phyloP scores from a whole-genome alignment of 2,888 invertebrate species.

The Apocheima hispidaria region DNA sequence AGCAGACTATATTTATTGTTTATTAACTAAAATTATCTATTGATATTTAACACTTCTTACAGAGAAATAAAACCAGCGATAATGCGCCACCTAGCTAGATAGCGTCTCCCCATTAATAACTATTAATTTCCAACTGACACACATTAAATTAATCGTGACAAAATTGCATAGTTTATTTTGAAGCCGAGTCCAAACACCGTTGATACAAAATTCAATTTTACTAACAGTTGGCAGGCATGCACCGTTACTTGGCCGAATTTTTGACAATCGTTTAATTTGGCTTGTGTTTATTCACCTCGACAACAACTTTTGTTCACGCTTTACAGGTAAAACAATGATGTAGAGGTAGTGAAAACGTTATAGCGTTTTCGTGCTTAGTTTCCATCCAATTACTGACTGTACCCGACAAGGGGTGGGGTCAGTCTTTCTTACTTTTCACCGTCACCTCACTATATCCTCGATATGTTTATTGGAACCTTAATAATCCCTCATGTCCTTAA shows the following conservation, averaged over 20 bases:
- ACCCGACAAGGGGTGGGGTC: too few species aligned
- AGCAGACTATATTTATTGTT: too few species aligned
- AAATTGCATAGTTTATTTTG: conserved; percentile 21
- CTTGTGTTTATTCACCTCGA: conserved; percentile 39
- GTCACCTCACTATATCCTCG: too few species aligned
- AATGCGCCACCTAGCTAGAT: too few species aligned
- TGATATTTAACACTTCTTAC: too few species aligned
- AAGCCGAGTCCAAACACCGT: conserved; percentile 20
- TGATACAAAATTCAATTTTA: conserved; percentile 17
- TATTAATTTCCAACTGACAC: conserved; percentile 1
- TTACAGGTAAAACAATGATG: conserved; percentile 22
- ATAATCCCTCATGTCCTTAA: too few species aligned
- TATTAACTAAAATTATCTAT: too few species aligned
- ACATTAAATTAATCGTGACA: conserved; percentile 8
- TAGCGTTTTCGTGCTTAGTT: conserved; percentile 24
- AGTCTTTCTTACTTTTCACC: too few species aligned
- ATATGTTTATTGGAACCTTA: too few species aligned
- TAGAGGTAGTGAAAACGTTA: conserved; percentile 3
- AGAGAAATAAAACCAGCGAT: too few species aligned
- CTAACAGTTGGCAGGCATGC: conserved; percentile 13
- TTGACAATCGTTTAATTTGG: conserved; percentile 40
- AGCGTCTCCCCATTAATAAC: not conserved
- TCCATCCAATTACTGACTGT: not conserved
- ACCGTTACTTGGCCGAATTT: conserved; percentile 50
- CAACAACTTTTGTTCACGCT: conserved; percentile 31